phyloP scores from a whole-genome alignment of 2,797 vertebrate genomes.

The Schizopygopsis malacanthus region DNA sequence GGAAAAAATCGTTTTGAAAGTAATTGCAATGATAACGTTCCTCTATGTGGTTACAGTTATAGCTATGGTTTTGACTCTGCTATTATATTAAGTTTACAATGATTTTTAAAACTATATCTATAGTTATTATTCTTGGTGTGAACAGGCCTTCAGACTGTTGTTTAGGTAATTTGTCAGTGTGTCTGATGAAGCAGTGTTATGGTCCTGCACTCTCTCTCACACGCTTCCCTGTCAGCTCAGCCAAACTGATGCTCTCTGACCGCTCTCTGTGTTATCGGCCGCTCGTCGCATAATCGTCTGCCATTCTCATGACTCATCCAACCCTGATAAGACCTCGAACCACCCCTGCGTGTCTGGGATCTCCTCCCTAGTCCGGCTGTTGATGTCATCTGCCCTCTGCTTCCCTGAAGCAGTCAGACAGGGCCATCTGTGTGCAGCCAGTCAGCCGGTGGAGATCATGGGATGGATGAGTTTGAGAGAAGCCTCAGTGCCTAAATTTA shows the following conservation, averaged over 20 bases:
- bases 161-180: background rate
- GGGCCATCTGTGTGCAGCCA: slow-evolving; percentile 30
- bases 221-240: background rate
- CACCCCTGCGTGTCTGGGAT: slow-evolving; percentile 35
- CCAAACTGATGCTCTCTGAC: slow-evolving; percentile 27
- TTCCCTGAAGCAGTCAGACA: slow-evolving; percentile 26
- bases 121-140: background rate
- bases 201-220: slow-evolving; percentile 3
- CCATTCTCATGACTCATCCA: slow-evolving; percentile 40
- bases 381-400: slow-evolving; percentile 30
- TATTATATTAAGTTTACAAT: too few species aligned
- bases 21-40: too few species aligned
- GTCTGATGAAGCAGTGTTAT: slow-evolving; percentile 10
- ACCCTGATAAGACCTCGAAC: slow-evolving; percentile 46
- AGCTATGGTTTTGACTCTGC: too few species aligned
- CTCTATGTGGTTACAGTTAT: too few species aligned
- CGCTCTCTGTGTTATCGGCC: background rate
- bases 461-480: slow-evolving; percentile 25
- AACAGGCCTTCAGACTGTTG: background rate
- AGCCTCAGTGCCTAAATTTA: slow-evolving; percentile 46
- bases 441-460: slow-evolving; percentile 11
- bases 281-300: slow-evolving; percentile 3
- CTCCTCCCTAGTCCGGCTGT: slow-evolving; percentile 19
- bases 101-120: background rate
- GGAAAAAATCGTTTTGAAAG: too few species aligned